Evolutionary conservation across 2,113 vertebrate species (phyloP).

Genomic region (Micronycteris hirsuta): DNA sequence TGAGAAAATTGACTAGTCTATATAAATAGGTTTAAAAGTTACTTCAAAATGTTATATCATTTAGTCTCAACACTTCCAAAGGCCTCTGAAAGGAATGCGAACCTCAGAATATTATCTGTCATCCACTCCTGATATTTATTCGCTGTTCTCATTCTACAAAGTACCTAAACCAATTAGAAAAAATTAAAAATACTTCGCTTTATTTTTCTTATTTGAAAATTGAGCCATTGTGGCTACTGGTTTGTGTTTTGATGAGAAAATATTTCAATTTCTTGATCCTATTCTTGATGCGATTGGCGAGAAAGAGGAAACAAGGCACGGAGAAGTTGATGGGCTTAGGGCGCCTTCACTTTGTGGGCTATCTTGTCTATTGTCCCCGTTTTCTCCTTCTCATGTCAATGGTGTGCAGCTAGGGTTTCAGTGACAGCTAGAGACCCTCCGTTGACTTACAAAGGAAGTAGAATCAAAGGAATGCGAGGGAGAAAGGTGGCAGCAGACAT

Average conservation of each 20-base stretch:
- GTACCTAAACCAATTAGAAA: neutral
- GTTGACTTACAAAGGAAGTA: neutral
- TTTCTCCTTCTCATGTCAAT: neutral
- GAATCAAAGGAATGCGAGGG: neutral
- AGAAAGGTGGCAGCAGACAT: neutral
- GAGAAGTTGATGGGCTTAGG: neutral
- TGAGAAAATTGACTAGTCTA: slow-evolving; percentile 38
- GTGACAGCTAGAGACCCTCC: neutral
- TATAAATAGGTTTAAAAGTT: slow-evolving; percentile 12
- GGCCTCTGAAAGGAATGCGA: neutral
- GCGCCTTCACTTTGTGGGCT: neutral
- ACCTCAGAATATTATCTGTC: neutral
- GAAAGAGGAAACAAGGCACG: neutral
- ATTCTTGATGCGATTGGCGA: neutral
- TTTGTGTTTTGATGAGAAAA: neutral
- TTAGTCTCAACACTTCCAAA: slow-evolving; percentile 1
- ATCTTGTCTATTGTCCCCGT: too few relatives aligned
- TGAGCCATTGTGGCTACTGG: neutral
- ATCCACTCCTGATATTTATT: neutral
- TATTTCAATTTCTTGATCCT: neutral
- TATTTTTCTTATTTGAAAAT: neutral
- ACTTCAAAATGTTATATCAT: neutral
- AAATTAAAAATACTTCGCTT: neutral
- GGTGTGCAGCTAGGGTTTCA: neutral
- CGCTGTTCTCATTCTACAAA: neutral